A percentile compares a stretch with the other conserved stretches of the same genome.
phyloP scores from a whole-genome alignment of 2,113 vertebrate species.

The Elephantulus edwardii region DNA sequence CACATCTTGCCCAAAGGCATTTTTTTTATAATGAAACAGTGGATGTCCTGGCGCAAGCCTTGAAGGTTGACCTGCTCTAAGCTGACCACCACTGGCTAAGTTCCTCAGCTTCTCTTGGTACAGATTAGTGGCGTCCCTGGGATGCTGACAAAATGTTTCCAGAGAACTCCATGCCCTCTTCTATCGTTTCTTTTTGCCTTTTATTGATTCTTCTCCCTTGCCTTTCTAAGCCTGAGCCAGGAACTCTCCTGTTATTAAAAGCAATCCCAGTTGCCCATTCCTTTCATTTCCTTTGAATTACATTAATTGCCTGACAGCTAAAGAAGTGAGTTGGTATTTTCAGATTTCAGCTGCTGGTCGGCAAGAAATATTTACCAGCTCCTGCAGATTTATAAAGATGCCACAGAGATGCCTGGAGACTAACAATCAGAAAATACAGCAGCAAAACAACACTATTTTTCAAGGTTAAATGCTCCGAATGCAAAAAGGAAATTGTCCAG shows the following conservation, averaged over 20 bases:
- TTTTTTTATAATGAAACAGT: not conserved
- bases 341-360: slow-evolving; percentile 77
- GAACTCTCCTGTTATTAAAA: slow-evolving; percentile 83
- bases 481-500: slow-evolving; percentile 83
- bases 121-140: slow-evolving; percentile 54
- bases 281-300: slow-evolving; percentile 87
- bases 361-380: slow-evolving; percentile 84
- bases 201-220: slow-evolving; percentile 77
- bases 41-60: not conserved
- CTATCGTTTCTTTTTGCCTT: slow-evolving; percentile 56
- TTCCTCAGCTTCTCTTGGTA: slow-evolving; percentile 65
- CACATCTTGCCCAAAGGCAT: not conserved
- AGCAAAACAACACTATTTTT: slow-evolving; percentile 84
- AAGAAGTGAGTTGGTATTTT: slow-evolving; percentile 82
- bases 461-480: slow-evolving; percentile 87
- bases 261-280: slow-evolving; percentile 78
- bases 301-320: slow-evolving; percentile 87
- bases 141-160: slow-evolving; percentile 69
- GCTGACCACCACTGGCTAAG: slow-evolving; percentile 39
- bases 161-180: slow-evolving; percentile 61
- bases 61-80: slow-evolving; percentile 17
- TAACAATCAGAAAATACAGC: slow-evolving; percentile 84
- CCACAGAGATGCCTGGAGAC: slow-evolving; percentile 84
- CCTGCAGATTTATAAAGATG: slow-evolving; percentile 86
- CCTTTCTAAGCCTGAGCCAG: slow-evolving; percentile 77